A percentile compares a stretch with the other conserved stretches of the same genome.
Conservation (phyloP, 2,797 vertebrate genomes). For the Echiichthys vipera region DNA sequence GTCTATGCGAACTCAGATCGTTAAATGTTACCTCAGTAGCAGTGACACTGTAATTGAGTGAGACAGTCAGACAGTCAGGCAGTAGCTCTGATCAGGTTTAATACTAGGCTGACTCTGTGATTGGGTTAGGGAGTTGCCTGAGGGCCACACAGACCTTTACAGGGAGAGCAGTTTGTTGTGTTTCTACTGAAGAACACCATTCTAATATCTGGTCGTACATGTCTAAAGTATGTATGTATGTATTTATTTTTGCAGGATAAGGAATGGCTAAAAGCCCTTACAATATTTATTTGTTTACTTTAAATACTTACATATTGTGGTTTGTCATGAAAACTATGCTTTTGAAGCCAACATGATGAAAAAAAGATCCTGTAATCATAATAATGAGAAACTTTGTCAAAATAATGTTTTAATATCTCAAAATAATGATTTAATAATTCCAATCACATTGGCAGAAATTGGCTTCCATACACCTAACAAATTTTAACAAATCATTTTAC, state of each 20-base stretch:
- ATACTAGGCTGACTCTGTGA: conserved; percentile 68
- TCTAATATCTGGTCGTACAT: not conserved
- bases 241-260: not conserved
- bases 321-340: not conserved
- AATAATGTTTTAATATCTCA: too few relatives aligned
- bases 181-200: conserved; percentile 10
- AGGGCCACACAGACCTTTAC: conserved; percentile 84
- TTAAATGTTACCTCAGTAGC: conserved; percentile 20
- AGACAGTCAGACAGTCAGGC: conserved; percentile 70
- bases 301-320: not conserved
- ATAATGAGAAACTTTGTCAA: too few relatives aligned
- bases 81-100: conserved; percentile 74
- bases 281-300: not conserved
- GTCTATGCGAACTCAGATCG: not conserved
- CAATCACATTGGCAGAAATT: too few relatives aligned
- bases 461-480: too few relatives aligned
- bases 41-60: conserved; percentile 62
- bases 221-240: not conserved
- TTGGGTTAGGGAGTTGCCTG: conserved; percentile 78
- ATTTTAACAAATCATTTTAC: not conserved
- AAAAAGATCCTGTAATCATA: too few relatives aligned
- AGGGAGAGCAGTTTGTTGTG: conserved; percentile 41
- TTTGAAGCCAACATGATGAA: too few relatives aligned
- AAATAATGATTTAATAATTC: too few relatives aligned
- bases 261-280: not conserved